Conservation (phyloP, 1,140 invertebrate genomes). For the Amyelois transitella region DNA sequence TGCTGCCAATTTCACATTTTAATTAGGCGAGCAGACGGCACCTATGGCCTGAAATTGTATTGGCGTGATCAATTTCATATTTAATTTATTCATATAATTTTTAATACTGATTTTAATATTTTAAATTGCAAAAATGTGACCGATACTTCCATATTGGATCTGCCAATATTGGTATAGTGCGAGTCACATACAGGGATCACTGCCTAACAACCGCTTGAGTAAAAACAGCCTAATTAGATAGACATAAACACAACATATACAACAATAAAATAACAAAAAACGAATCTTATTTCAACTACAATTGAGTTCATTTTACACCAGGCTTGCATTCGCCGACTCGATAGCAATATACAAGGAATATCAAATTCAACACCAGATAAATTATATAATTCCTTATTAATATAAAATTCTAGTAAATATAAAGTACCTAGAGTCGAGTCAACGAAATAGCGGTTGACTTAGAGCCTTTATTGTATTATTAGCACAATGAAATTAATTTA, state of each 20-base stretch:
- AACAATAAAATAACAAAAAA: not conserved
- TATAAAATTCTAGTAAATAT: conserved; percentile 28
- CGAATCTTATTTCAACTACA: conserved; percentile 9
- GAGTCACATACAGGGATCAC: not conserved
- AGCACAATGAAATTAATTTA: conserved; percentile 62
- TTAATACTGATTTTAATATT: not conserved
- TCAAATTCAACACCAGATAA: conserved; percentile 2
- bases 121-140: not conserved
- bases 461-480: conserved; percentile 49
- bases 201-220: conserved; percentile 7
- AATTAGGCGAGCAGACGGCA: not conserved
- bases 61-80: not conserved
- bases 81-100: not conserved
- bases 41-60: not conserved
- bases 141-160: not conserved
- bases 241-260: conserved; percentile 1
- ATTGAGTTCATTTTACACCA: not conserved
- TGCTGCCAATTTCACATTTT: not conserved
- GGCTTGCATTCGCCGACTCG: conserved; percentile 3
- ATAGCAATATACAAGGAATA: conserved; percentile 10
- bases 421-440: conserved; percentile 15
- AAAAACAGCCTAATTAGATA: conserved; percentile 12
- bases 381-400: conserved; percentile 13
- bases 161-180: not conserved
- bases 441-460: conserved; percentile 11